A percentile compares a stretch with the other conserved stretches of the same genome.
Conservation (phyloP, 2,797 vertebrate genomes). For the Prionace glauca region DNA sequence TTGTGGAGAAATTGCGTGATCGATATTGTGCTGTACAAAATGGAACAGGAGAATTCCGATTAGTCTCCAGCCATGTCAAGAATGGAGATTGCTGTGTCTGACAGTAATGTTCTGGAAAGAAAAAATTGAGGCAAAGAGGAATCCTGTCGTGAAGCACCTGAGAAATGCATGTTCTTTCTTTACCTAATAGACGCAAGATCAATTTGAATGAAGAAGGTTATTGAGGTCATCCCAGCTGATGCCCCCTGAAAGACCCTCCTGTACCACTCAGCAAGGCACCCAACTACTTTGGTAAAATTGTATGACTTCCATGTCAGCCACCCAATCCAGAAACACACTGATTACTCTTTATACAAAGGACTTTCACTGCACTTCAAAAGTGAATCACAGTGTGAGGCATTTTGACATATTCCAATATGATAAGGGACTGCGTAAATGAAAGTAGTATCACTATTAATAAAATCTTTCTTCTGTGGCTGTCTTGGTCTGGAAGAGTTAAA, state of each 20-base stretch:
- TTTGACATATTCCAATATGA: background rate
- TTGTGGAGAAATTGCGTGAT: background rate
- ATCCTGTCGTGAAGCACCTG: background rate
- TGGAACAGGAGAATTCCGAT: background rate
- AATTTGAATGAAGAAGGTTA: background rate
- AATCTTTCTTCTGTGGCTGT: background rate
- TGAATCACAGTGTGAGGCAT: background rate
- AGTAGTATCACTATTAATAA: background rate
- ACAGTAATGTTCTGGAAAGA: background rate
- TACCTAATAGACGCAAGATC: background rate
- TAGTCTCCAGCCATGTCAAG: background rate
- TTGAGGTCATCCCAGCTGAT: background rate
- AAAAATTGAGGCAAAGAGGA: background rate
- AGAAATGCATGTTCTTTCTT: background rate
- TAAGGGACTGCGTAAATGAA: background rate
- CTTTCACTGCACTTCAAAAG: background rate
- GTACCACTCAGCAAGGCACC: background rate
- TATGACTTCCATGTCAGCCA: background rate
- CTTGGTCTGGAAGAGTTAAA: background rate
- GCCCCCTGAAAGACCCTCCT: background rate
- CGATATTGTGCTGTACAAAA: background rate
- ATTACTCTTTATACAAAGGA: background rate
- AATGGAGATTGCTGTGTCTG: background rate
- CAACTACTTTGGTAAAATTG: background rate
- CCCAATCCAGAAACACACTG: background rate